A percentile compares a stretch with the other conserved stretches of the same genome.
Conservation (phyloP, 2,113 vertebrate species). For the Scomber colias region DNA sequence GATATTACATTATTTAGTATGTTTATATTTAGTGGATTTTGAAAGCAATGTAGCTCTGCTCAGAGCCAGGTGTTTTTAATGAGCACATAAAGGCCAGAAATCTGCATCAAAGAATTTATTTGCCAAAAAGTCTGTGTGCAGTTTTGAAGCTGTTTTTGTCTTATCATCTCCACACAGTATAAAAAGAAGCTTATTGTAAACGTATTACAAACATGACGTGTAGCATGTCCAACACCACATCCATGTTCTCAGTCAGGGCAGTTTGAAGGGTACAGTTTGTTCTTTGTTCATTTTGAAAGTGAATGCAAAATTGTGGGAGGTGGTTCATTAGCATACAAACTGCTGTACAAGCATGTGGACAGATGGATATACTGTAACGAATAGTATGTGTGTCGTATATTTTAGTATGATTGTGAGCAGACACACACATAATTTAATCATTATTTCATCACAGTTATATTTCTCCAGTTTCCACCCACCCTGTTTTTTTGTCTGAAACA, state of each 20-base stretch:
- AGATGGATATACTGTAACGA: slow-evolving; percentile 3
- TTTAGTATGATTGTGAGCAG: neutral
- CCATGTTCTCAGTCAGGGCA: slow-evolving; percentile 27
- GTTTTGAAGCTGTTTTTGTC: slow-evolving; percentile 36
- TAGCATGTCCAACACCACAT: slow-evolving; percentile 31
- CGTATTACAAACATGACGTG: neutral
- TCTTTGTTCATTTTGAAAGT: slow-evolving; percentile 31
- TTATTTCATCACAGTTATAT: slow-evolving; percentile 24
- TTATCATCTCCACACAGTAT: neutral
- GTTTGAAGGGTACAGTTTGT: slow-evolving; percentile 52
- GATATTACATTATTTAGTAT: neutral
- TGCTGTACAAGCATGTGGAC: neutral
- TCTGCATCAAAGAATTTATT: slow-evolving; percentile 33
- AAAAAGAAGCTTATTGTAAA: slow-evolving; percentile 29
- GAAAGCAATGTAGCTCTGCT: slow-evolving; percentile 4
- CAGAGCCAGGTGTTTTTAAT: slow-evolving; percentile 46
- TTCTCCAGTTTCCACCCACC: neutral
- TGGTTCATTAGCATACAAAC: slow-evolving; percentile 10
- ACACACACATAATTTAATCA: slow-evolving; percentile 16
- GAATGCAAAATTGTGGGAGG: slow-evolving; percentile 38
- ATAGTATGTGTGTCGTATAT: too few species aligned
- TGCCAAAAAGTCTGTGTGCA: slow-evolving; percentile 20
- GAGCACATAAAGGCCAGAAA: slow-evolving; percentile 25
- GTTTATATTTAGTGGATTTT: neutral
- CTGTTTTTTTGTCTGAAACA: slow-evolving; percentile 18